phyloP scores from a whole-genome alignment of 2,888 invertebrate genomes.

The Nomada goodeniana region DNA sequence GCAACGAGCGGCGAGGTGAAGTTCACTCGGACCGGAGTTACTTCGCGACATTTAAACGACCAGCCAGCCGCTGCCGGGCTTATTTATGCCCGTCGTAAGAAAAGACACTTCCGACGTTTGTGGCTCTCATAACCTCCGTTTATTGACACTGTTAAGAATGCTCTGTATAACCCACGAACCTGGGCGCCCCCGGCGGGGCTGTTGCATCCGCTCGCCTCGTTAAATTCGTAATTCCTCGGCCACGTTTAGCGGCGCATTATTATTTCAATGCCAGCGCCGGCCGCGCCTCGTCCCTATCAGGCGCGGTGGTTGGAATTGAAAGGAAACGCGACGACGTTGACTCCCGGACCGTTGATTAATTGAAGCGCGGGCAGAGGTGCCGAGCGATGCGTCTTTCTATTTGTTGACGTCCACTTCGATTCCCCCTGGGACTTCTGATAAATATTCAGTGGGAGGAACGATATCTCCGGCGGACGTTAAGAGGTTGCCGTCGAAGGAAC shows the following conservation, averaged over 20 bases:
- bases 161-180: conserved; percentile 63
- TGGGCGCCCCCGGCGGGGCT: conserved; percentile 27
- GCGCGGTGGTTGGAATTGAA: conserved; percentile 18
- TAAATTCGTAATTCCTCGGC: conserved; percentile 47
- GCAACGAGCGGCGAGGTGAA: conserved; percentile 27
- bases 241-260: conserved; percentile 31
- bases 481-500: background rate
- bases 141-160: conserved; percentile 73
- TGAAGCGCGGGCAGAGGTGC: conserved; percentile 13
- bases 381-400: conserved; percentile 13
- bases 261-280: conserved; percentile 27
- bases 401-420: conserved; percentile 16
- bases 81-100: conserved; percentile 72
- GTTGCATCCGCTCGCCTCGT: conserved; percentile 53
- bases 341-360: conserved; percentile 22
- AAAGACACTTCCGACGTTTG: conserved; percentile 74
- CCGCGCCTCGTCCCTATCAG: background rate
- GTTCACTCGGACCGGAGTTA: conserved; percentile 33
- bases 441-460: conserved; percentile 2
- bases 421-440: conserved; percentile 10
- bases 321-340: conserved; percentile 21
- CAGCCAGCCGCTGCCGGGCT: conserved; percentile 59
- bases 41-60: conserved; percentile 70
- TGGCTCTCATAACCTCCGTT: conserved; percentile 72
- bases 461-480: conserved; percentile 10